Conservation (phyloP, 2,797 vertebrate species). For the Zenarchopterus dispar region DNA sequence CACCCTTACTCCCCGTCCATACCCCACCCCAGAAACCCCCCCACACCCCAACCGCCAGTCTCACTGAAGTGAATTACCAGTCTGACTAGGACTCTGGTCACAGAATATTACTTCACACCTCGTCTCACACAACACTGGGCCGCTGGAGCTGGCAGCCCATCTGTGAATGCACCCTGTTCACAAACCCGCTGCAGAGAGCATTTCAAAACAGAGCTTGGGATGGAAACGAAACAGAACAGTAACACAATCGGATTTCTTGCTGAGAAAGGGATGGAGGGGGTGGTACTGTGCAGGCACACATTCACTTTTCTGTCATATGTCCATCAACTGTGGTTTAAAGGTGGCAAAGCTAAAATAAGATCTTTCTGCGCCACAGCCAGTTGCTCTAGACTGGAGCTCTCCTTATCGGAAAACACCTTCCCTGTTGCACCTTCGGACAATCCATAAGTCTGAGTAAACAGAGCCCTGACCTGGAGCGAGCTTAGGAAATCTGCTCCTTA, state of each 20-base stretch:
- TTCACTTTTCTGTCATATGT: conserved; percentile 15
- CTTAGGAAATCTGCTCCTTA: conserved; percentile 51
- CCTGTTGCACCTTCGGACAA: conserved; percentile 3
- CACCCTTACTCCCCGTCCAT: no score
- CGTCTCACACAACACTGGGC: conserved; percentile 63
- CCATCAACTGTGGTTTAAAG: conserved; percentile 7
- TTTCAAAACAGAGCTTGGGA: conserved; percentile 19
- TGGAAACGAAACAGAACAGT: conserved; percentile 25
- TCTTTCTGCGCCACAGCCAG: conserved; percentile 21
- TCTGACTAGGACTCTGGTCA: conserved; percentile 50
- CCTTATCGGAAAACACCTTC: conserved; percentile 2
- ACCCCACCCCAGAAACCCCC: not conserved
- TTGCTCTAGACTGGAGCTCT: conserved; percentile 11
- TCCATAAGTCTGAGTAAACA: conserved; percentile 38
- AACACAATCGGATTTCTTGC: conserved; percentile 26
- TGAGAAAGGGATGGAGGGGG: conserved; percentile 16
- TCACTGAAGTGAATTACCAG: conserved; percentile 45
- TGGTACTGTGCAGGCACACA: not conserved
- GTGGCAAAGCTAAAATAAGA: conserved; percentile 13
- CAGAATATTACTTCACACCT: conserved; percentile 65
- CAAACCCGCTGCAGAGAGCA: conserved; percentile 56
- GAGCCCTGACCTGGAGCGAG: conserved; percentile 44
- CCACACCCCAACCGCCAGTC: not conserved
- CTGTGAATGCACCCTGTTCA: conserved; percentile 63
- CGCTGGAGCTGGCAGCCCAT: conserved; percentile 57